Base-by-base conservation (phyloP, 2,797 vertebrate genomes). In the Serranus cabrilla region DNA sequence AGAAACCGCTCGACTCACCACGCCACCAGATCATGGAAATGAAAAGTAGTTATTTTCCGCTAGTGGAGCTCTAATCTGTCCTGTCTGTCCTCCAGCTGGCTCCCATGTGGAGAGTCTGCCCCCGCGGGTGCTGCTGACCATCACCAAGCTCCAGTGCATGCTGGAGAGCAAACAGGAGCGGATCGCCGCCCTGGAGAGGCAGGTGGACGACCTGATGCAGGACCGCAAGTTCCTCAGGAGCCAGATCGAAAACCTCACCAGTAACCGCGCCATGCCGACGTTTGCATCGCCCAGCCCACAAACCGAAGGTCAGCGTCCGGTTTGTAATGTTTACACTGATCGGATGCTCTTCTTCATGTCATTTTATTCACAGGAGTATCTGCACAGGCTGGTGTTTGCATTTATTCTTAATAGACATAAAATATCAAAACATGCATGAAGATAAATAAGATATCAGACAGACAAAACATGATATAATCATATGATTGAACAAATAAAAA, bases 221-320 rank as follows among this genome's bases (percentile, higher is more conserved):
- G 94, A 95, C 87, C 93, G 94, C 81, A 93, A 89, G 85, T 94
- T 95, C 85, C 93, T 95, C 27, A 86, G 94, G 69, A 91, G 87
- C 71, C 94, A 95, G 80, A 93, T 95, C 0, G 93, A 95, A 79
- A 95, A 94, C 79, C 93, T 95, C 51, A 95, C 94, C 3, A 92
- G 87, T 27, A 88, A 50, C 14, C 93, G 93, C 50, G 72, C 86
- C 16, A 5, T 89, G 68, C 54, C 77, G 0, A 50, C 87, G 0
- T 93, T 90, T 45, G 81, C 85, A 1, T 66, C 87, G 0, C 90
- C 88, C 1, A 74, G 52, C 52, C 65, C 83, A 0, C 37, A 82
- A 7, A 1, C 58, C 3, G 93, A 94, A 84, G 92, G 93, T 94
- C 52, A 43, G 89, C 40, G n/a, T 14, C n/a, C 0, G 34, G 9